Percentiles rank a stretch among this genome's conserved stretches.
phyloP scores from a whole-genome alignment of 2,797 vertebrate genomes.

The Periparus ater region DNA sequence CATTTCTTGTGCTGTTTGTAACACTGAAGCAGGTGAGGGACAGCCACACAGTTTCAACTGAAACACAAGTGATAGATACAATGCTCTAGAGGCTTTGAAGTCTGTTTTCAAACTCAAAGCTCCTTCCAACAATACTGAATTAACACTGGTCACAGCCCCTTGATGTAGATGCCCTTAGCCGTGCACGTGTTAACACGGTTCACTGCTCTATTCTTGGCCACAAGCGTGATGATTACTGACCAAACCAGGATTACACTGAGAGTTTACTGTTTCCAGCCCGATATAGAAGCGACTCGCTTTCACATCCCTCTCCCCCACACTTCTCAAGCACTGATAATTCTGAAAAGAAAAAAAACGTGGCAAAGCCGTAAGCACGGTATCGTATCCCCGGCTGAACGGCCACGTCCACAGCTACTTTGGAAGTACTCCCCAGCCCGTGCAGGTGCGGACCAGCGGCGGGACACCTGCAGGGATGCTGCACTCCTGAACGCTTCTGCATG shows the following conservation, averaged over 20 bases:
- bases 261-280: not conserved
- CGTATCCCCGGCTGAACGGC: not conserved
- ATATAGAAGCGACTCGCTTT: not conserved
- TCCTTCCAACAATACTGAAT: not conserved
- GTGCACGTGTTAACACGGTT: not conserved
- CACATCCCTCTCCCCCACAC: not conserved
- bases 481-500: not conserved
- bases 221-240: not conserved
- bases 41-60: not conserved
- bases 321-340: not conserved
- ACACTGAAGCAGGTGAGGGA: not conserved
- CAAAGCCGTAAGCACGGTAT: not conserved
- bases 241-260: not conserved
- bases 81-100: not conserved
- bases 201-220: not conserved
- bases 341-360: not conserved
- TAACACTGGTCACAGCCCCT: not conserved
- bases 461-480: not conserved
- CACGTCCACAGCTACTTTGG: not conserved
- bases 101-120: not conserved
- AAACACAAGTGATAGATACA: not conserved
- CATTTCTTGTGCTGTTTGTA: not conserved
- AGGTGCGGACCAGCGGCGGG: not conserved
- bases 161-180: not conserved
- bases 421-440: not conserved